Conservation (phyloP, 1,140 invertebrate species). For the Ostrea edulis region DNA sequence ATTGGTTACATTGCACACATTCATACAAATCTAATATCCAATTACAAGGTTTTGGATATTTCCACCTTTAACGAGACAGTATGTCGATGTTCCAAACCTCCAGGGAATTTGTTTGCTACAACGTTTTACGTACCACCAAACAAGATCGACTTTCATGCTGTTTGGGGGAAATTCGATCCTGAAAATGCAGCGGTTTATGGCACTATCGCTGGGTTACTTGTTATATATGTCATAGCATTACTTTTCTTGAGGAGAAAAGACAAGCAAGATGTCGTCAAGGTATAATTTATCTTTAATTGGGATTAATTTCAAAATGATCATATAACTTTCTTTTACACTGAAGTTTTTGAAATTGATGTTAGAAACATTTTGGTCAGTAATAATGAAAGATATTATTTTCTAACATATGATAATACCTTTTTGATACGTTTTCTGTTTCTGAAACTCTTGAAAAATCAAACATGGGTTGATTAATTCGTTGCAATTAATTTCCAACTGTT, state of each 20-base stretch:
- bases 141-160: slow-evolving; percentile 81
- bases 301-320: no score
- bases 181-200: slow-evolving; percentile 71
- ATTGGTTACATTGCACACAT: no score
- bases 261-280: slow-evolving; percentile 66
- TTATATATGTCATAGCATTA: slow-evolving; percentile 76
- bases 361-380: no score
- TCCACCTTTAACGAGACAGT: slow-evolving; percentile 55
- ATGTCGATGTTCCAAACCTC: slow-evolving; percentile 59
- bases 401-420: no score
- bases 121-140: slow-evolving; percentile 80
- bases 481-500: not conserved
- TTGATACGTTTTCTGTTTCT: no score
- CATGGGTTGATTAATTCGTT: no score
- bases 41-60: slow-evolving; percentile 42
- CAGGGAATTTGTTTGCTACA: slow-evolving; percentile 60
- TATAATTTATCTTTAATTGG: slow-evolving; percentile 26
- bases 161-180: slow-evolving; percentile 75
- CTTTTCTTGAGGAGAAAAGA: slow-evolving; percentile 79
- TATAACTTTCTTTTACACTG: no score
- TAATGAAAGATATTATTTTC: no score
- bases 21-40: no score
- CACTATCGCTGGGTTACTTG: slow-evolving; percentile 78
- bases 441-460: no score
- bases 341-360: no score